Percentiles rank a stretch among this genome's conserved stretches.
These are phyloP conservation scores for Tenthredo notha DNA, from an alignment of 2,888 invertebrate species.

Conservation along the genomic window DNA sequence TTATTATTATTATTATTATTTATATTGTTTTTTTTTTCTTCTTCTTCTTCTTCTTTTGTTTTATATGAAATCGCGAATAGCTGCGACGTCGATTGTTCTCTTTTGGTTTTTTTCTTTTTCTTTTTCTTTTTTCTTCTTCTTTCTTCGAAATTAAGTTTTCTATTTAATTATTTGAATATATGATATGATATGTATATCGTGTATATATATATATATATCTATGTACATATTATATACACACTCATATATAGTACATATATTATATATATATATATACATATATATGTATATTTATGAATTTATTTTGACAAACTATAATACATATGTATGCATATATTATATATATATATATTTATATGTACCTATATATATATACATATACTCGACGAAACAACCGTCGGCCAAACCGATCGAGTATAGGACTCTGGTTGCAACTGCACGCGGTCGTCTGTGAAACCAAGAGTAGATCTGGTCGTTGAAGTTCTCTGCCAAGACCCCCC, in stretches of 20 bases:
- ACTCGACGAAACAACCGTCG: not conserved
- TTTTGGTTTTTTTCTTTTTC: too few relatives aligned
- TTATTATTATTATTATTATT: too few relatives aligned
- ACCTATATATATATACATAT: not conserved
- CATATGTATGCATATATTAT: not conserved
- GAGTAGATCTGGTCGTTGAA: slow-evolving; percentile 70
- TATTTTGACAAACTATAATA: not conserved
- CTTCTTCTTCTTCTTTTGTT: too few relatives aligned
- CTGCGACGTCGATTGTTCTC: too few relatives aligned
- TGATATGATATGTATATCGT: too few relatives aligned
- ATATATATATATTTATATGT: not conserved
- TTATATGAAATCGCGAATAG: too few relatives aligned
- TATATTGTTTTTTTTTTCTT: too few relatives aligned
- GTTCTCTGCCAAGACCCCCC: slow-evolving; percentile 67
- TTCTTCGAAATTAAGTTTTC: too few relatives aligned
- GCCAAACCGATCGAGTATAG: slow-evolving; percentile 66
- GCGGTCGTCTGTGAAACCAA: slow-evolving; percentile 70
- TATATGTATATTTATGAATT: not conserved
- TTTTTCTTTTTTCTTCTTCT: too few relatives aligned
- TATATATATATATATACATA: not conserved
- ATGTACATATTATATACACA: too few relatives aligned
- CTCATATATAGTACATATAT: too few relatives aligned
- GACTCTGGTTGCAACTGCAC: slow-evolving; percentile 76
- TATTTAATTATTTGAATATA: too few relatives aligned
- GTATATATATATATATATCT: not conserved